A percentile compares a stretch with the other conserved stretches of the same genome.
Evolutionary conservation across 2,113 vertebrate species (phyloP).

Genomic region (Coryphaenoides rupestris): DNA sequence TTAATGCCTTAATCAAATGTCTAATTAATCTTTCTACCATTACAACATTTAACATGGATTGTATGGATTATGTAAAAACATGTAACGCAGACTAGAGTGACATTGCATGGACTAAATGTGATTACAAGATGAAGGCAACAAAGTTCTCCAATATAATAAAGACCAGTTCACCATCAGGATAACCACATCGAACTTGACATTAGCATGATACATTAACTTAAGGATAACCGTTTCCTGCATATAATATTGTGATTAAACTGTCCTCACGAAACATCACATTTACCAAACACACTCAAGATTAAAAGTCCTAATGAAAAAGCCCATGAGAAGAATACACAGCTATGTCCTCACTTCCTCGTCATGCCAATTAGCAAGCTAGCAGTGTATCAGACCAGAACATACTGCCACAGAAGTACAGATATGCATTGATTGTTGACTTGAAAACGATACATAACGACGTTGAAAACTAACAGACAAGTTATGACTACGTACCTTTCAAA

Average conservation of each 20-base stretch:
- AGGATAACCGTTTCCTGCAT: constrained; percentile 1
- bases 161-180: constrained; percentile 12
- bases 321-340: constrained; percentile 48
- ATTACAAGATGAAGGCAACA: too few relatives aligned
- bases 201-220: constrained; percentile 1
- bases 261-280: not conserved
- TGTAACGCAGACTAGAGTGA: too few relatives aligned
- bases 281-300: not conserved
- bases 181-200: constrained; percentile 2
- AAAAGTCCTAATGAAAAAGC: constrained; percentile 4
- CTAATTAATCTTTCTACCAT: too few relatives aligned
- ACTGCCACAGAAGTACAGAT: constrained; percentile 30
- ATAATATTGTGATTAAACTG: not conserved
- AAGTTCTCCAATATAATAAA: constrained; percentile 1
- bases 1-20: too few relatives aligned
- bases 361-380: constrained; percentile 72
- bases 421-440: not conserved
- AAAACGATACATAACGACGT: not conserved
- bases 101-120: too few relatives aligned
- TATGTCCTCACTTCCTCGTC: constrained; percentile 59
- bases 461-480: constrained; percentile 21
- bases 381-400: constrained; percentile 39
- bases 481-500: constrained; percentile 10
- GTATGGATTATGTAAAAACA: too few relatives aligned
- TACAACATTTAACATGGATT: too few relatives aligned